These are phyloP conservation scores for Balanococcus diminutus DNA, from an alignment of 2,888 invertebrate species.

Conservation along the genomic window DNA sequence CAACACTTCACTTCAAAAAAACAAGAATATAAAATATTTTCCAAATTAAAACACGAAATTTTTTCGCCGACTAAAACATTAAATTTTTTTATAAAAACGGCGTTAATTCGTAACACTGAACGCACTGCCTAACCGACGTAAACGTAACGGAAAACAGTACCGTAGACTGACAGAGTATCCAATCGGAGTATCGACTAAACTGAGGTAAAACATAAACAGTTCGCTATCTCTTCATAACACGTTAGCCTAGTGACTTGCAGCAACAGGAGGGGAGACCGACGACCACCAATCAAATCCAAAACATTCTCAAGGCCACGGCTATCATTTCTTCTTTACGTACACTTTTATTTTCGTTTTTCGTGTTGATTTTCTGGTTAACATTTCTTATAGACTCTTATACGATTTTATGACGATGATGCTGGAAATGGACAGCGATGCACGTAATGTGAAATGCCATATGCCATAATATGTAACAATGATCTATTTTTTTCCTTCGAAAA, in stretches of 20 bases:
- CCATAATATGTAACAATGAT: no score
- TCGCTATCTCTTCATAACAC: constrained; percentile 27
- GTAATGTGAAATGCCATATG: not conserved
- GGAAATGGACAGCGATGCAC: not conserved
- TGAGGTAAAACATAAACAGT: constrained; percentile 2
- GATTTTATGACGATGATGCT: not conserved
- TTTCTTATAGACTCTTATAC: not conserved
- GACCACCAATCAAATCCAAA: constrained; percentile 48
- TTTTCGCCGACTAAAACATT: constrained; percentile 21
- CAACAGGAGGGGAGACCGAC: not conserved
- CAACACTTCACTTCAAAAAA: constrained; percentile 14
- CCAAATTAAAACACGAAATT: not conserved
- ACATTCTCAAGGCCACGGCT: constrained; percentile 48
- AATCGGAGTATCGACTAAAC: no score
- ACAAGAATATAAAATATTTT: not conserved
- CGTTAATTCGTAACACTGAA: constrained; percentile 34
- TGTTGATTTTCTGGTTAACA: not conserved
- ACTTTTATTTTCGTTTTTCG: constrained; percentile 42
- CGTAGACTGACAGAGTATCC: not conserved
- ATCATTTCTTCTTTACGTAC: constrained; percentile 37
- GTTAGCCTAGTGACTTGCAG: constrained; percentile 35
- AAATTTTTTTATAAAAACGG: constrained; percentile 26
- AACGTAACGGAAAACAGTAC: constrained; percentile 1
- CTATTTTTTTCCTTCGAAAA: no score
- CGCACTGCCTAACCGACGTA: constrained; percentile 12